Evolutionary conservation across 1,140 invertebrate species (phyloP).

Genomic region (Nilaparvata lugens): DNA sequence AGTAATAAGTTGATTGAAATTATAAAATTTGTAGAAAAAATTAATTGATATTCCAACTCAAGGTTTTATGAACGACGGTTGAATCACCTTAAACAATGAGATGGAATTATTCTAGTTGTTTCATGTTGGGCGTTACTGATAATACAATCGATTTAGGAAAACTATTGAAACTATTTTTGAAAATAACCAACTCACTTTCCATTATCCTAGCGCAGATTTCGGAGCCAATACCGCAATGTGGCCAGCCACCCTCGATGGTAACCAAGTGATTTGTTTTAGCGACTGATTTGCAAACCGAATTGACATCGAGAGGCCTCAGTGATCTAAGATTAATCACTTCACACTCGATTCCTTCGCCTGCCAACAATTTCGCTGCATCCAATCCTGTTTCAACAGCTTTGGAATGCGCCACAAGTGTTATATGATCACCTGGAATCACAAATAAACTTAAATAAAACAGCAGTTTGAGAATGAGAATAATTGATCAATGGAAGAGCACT

Average conservation of each 20-base stretch:
- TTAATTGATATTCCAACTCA: too few relatives aligned
- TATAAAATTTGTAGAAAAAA: too few relatives aligned
- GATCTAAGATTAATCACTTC: conserved; percentile 96
- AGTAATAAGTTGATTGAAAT: too few relatives aligned
- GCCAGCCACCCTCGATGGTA: conserved; percentile 96
- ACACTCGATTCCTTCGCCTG: conserved; percentile 74
- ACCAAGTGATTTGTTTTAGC: conserved; percentile 92
- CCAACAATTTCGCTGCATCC: conserved; percentile 81
- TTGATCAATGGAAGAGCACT: too few relatives aligned
- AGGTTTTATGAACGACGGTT: too few relatives aligned
- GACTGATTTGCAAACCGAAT: conserved; percentile 82
- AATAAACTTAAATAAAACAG: too few relatives aligned
- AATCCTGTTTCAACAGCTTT: conserved; percentile 79
- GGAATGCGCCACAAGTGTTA: conserved; percentile 92
- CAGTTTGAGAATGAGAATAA: too few relatives aligned
- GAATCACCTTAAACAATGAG: too few relatives aligned
- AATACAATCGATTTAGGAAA: too few relatives aligned
- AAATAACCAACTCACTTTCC: conserved; percentile 76
- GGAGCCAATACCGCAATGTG: conserved; percentile 85
- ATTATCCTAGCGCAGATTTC: conserved; percentile 91
- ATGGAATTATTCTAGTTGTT: too few relatives aligned
- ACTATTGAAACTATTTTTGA: too few relatives aligned
- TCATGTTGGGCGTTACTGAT: too few relatives aligned
- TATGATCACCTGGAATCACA: conserved; percentile 57
- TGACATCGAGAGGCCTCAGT: conserved; percentile 86